A percentile compares a stretch with the other conserved stretches of the same genome.
Conservation (phyloP, 2,888 invertebrate species). For the Noctua janthina region DNA sequence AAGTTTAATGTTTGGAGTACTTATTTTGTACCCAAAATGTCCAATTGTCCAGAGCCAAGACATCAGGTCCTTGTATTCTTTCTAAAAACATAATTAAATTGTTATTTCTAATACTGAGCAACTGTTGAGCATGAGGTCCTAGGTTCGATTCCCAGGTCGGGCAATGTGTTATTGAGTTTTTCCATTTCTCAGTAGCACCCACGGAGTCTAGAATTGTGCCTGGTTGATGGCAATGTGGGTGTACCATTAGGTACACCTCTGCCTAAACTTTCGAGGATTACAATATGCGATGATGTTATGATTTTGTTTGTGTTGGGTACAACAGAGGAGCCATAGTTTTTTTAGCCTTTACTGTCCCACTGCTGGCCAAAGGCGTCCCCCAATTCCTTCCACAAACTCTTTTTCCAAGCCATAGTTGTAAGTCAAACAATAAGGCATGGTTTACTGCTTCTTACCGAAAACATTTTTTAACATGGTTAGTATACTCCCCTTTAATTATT, state of each 20-base stretch:
- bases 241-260: too few relatives aligned
- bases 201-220: too few relatives aligned
- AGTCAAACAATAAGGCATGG: background rate
- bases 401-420: background rate
- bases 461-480: too few relatives aligned
- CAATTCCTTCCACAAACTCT: background rate
- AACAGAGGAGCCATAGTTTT: background rate
- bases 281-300: too few relatives aligned
- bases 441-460: background rate
- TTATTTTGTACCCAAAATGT: background rate
- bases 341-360: background rate
- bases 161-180: too few relatives aligned
- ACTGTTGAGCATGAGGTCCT: too few relatives aligned
- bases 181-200: too few relatives aligned
- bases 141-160: too few relatives aligned
- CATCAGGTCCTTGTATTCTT: background rate
- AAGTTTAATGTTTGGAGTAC: background rate
- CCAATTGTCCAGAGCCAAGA: background rate
- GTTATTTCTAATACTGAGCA: background rate
- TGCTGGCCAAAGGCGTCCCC: background rate
- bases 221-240: too few relatives aligned
- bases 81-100: background rate
- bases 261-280: too few relatives aligned
- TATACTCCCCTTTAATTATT: too few relatives aligned
- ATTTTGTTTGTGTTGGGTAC: background rate